These are phyloP conservation scores for Cylloceria caligata DNA, from an alignment of 2,888 invertebrate genomes.

Conservation along the genomic window DNA sequence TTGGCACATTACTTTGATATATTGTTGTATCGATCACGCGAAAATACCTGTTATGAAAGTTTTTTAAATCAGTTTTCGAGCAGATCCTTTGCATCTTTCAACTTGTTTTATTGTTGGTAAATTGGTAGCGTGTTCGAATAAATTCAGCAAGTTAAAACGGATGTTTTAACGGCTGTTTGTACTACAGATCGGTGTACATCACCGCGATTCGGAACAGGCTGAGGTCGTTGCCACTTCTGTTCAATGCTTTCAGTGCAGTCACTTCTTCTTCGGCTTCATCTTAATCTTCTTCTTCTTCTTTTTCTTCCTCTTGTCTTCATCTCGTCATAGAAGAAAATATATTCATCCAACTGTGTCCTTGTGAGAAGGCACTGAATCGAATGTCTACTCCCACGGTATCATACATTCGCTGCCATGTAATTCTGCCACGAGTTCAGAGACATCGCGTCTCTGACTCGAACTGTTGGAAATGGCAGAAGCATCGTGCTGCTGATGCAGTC, in stretches of 20 bases:
- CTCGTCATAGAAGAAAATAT: constrained; percentile 33
- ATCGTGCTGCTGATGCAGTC: not conserved
- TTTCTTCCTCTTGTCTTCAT: not conserved
- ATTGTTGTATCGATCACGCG: no score
- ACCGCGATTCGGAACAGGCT: not conserved
- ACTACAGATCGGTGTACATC: not conserved
- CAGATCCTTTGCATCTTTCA: no score
- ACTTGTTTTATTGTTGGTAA: no score
- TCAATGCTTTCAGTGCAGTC: not conserved
- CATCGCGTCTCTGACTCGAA: not conserved
- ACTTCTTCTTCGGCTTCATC: not conserved
- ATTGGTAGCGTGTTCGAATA: no score
- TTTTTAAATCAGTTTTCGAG: no score
- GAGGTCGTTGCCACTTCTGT: constrained; percentile 18
- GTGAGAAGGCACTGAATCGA: constrained; percentile 8
- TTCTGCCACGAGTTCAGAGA: not conserved
- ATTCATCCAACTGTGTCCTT: not conserved
- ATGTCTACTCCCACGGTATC: not conserved
- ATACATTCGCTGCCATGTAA: not conserved
- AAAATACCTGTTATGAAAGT: no score
- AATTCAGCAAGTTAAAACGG: no score
- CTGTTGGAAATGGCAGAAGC: not conserved
- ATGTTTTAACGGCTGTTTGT: no score
- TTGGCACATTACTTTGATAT: no score
- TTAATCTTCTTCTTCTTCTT: not conserved